Conservation (phyloP, 2,797 vertebrate species). For the Remorina albescens region DNA sequence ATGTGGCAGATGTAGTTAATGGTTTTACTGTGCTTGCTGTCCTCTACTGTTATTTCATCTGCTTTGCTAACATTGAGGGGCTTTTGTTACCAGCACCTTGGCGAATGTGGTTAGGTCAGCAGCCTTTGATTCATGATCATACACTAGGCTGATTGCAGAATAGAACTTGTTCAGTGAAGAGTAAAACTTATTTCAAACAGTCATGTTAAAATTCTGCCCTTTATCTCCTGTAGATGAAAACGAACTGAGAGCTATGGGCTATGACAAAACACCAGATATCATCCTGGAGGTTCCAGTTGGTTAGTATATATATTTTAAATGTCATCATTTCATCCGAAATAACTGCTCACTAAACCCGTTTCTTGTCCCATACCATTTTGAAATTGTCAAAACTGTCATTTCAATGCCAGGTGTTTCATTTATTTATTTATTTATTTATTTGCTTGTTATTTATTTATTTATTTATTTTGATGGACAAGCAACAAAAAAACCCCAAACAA, state of each 20-base stretch:
- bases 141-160: not conserved
- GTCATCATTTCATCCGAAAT: conserved; percentile 27
- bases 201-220: conserved; percentile 48
- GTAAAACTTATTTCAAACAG: conserved; percentile 11
- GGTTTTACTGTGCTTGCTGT: conserved; percentile 60
- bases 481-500: no score
- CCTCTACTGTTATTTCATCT: conserved; percentile 57
- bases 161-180: conserved; percentile 13
- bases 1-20: conserved; percentile 71
- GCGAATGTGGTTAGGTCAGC: conserved; percentile 43
- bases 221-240: conserved; percentile 91
- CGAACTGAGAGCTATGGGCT: conserved; percentile 96
- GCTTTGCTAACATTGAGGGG: conserved; percentile 43
- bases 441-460: no score
- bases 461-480: conserved; percentile 12
- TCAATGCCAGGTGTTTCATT: conserved; percentile 23
- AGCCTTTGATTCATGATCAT: conserved; percentile 31
- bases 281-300: conserved; percentile 98
- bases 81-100: conserved; percentile 54
- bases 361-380: conserved; percentile 17
- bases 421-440: no score
- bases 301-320: conserved; percentile 72
- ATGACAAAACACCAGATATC: conserved; percentile 99
- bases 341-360: conserved; percentile 18
- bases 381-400: conserved; percentile 34